A percentile compares a stretch with the other conserved stretches of the same genome.
Conservation (phyloP, 92 coral and sea anemone genomes). For the Hydrozoanthus gracilis region DNA sequence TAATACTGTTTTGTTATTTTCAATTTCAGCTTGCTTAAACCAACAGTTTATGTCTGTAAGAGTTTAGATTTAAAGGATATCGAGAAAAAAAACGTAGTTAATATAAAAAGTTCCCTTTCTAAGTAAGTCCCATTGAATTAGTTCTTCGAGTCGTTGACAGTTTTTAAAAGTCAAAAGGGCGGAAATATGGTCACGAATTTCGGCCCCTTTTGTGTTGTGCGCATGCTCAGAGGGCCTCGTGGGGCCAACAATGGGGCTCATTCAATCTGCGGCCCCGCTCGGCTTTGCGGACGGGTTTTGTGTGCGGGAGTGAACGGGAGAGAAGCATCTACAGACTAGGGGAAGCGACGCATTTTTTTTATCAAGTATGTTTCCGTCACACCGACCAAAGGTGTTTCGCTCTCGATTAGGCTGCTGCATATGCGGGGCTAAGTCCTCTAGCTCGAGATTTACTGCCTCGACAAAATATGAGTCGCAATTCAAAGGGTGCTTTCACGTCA, state of each 20-base stretch:
- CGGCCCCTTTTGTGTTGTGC: constrained; percentile 50
- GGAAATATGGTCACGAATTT: constrained; percentile 46
- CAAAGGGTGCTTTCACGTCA: constrained; percentile 85
- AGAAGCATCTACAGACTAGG: neutral
- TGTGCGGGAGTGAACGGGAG: neutral
- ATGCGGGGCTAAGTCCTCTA: constrained; percentile 98
- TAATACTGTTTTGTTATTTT: too few species aligned
- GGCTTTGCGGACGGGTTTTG: constrained; percentile 7
- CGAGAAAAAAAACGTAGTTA: too few species aligned
- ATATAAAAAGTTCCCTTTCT: neutral
- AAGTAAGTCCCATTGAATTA: neutral
- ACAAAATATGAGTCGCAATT: constrained; percentile 89
- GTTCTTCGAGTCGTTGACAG: constrained; percentile 10
- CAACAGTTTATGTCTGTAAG: too few species aligned
- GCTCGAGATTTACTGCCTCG: constrained; percentile 96
- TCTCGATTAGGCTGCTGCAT: constrained; percentile 98
- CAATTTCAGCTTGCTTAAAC: too few species aligned
- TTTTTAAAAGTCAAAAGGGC: constrained; percentile 34
- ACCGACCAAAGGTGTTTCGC: constrained; percentile 89
- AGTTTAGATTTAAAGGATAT: too few species aligned
- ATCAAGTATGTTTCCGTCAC: constrained; percentile 87
- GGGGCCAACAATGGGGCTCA: constrained; percentile 43
- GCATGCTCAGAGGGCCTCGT: constrained; percentile 53
- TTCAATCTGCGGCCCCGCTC: constrained; percentile 29
- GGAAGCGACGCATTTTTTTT: constrained; percentile 16